Conservation (phyloP, 2,113 vertebrate species). For the Macrotis lagotis region DNA sequence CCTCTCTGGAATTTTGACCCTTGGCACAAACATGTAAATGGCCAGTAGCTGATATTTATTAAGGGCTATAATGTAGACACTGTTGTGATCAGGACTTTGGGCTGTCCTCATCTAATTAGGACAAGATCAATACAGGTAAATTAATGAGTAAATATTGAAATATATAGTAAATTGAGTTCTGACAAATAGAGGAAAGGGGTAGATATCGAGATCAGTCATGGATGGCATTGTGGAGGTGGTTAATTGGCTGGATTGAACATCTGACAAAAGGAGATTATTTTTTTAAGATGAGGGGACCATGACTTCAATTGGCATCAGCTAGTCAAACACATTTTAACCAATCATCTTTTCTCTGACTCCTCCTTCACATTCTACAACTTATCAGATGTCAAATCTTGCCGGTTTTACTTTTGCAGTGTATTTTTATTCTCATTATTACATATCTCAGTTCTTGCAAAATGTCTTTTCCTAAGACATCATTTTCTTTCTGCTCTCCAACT, state of each 20-base stretch:
- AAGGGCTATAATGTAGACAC: background rate
- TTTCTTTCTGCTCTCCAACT: background rate
- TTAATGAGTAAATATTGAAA: background rate
- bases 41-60: background rate
- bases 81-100: background rate
- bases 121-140: background rate
- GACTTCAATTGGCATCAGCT: background rate
- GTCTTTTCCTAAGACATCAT: background rate
- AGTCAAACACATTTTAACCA: background rate
- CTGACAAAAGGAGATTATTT: background rate
- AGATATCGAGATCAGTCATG: background rate
- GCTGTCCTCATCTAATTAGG: background rate
- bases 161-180: background rate
- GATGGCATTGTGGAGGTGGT: background rate
- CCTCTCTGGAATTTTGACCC: background rate
- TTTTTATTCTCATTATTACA: background rate
- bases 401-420: background rate
- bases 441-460: background rate
- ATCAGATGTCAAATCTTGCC: background rate
- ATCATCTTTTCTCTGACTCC: background rate
- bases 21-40: background rate
- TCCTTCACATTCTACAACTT: background rate
- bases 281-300: background rate
- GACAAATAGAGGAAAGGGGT: background rate
- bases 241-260: background rate